These are phyloP conservation scores for Oegoconia quadripuncta DNA, from an alignment of 2,888 invertebrate genomes.

Conservation along the genomic window DNA sequence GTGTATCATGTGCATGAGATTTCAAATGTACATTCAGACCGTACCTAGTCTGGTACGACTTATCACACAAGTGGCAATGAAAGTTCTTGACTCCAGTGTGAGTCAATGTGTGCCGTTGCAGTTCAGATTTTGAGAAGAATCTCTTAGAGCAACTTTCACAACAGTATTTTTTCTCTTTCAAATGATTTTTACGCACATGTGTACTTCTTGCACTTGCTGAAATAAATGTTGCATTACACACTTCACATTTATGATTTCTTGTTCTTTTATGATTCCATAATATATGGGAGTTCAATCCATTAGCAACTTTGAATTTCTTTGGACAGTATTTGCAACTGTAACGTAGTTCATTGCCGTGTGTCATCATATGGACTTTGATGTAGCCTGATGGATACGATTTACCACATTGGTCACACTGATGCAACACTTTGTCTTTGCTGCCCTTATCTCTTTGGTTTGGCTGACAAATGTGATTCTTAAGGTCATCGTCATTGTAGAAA, in stretches of 20 bases:
- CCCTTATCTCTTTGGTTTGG: conserved; percentile 46
- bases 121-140: conserved; percentile 68
- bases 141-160: conserved; percentile 68
- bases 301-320: conserved; percentile 70
- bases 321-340: conserved; percentile 71
- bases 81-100: conserved; percentile 73
- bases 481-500: conserved; percentile 45
- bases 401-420: conserved; percentile 72
- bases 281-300: conserved; percentile 65
- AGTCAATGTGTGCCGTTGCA: conserved; percentile 64
- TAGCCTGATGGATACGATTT: conserved; percentile 72
- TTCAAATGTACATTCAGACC: conserved; percentile 72
- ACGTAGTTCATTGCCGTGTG: conserved; percentile 56
- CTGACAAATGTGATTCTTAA: conserved; percentile 52
- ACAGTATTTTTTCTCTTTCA: conserved; percentile 69
- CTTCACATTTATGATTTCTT: conserved; percentile 67
- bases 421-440: conserved; percentile 42
- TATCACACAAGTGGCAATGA: conserved; percentile 69
- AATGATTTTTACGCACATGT: conserved; percentile 67
- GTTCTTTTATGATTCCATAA: conserved; percentile 71
- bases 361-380: conserved; percentile 68
- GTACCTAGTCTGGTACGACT: conserved; percentile 70
- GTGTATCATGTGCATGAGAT: conserved; percentile 53
- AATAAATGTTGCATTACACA: conserved; percentile 69
- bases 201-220: conserved; percentile 67